Percentiles rank a stretch among this genome's conserved stretches.
These are phyloP conservation scores for Henricia sp. DNA, from an alignment of 53 echinoderm and acorn worm species.

Conservation along the genomic window DNA sequence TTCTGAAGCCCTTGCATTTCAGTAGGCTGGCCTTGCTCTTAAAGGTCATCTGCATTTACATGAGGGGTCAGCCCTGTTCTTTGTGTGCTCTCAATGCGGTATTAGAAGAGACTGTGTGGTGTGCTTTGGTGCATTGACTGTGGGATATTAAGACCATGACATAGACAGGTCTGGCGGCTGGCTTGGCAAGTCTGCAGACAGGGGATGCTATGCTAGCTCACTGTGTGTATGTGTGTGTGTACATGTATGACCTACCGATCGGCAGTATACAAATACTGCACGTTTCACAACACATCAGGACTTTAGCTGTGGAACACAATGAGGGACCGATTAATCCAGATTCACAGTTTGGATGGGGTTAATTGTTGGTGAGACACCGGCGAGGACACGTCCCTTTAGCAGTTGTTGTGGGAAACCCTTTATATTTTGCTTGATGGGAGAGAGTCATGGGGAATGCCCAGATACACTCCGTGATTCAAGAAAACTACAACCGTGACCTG, in stretches of 20 bases:
- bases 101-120: conserved; percentile 48
- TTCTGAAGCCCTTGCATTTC: conserved; percentile 51
- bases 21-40: conserved; percentile 56
- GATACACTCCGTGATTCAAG: conserved; percentile 99
- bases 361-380: conserved; percentile 51
- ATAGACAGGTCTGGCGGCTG: conserved; percentile 52
- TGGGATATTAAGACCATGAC: conserved; percentile 57
- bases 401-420: conserved; percentile 24
- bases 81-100: conserved; percentile 55
- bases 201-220: neutral
- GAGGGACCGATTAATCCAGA: conserved; percentile 30
- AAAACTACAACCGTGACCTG: conserved; percentile 98
- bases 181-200: conserved; percentile 39
- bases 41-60: conserved; percentile 62
- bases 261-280: conserved; percentile 41
- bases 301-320: conserved; percentile 36
- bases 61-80: conserved; percentile 60
- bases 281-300: conserved; percentile 40
- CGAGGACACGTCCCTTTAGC: conserved; percentile 23
- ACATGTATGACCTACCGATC: no score
- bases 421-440: neutral
- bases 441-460: conserved; percentile 99
- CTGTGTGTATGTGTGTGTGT: neutral
- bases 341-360: conserved; percentile 39
- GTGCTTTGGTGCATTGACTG: conserved; percentile 48